Conservation (phyloP, 2,113 vertebrate species). For the Triplophysa rosa region DNA sequence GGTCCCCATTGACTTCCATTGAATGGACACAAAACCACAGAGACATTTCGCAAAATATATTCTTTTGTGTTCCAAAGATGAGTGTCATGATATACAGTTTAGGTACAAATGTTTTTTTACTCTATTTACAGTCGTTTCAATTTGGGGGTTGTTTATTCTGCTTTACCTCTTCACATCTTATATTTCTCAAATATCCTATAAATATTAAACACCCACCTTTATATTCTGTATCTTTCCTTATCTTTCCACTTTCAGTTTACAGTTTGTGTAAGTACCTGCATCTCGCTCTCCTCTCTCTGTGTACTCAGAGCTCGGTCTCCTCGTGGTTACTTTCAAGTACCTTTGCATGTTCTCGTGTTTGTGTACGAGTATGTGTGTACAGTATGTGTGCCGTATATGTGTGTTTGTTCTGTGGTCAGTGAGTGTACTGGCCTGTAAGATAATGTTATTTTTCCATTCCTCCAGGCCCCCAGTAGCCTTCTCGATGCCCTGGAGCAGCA, state of each 20-base stretch:
- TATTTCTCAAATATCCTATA: constrained; percentile 28
- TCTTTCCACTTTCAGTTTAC: constrained; percentile 73
- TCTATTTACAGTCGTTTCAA: neutral
- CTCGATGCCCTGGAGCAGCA: constrained; percentile 96
- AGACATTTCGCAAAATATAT: too few species aligned
- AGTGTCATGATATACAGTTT: too few species aligned
- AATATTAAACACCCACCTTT: constrained; percentile 69
- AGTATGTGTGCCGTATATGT: constrained; percentile 1
- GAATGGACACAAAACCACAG: too few species aligned
- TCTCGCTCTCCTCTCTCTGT: constrained; percentile 63
- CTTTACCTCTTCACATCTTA: neutral
- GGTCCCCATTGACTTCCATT: too few species aligned
- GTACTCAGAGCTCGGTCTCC: constrained; percentile 28
- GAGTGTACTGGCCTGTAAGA: constrained; percentile 35
- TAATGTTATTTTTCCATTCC: constrained; percentile 49
- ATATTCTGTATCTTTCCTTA: constrained; percentile 74
- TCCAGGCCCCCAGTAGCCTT: constrained; percentile 92
- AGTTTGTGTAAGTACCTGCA: constrained; percentile 75
- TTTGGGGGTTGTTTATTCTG: neutral
- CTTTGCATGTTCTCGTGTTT: constrained; percentile 52
- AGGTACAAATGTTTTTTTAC: too few species aligned
- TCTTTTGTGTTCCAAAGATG: too few species aligned
- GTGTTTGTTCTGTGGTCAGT: constrained; percentile 24
- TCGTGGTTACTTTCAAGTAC: constrained; percentile 29
- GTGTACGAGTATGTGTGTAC: constrained; percentile 58